phyloP scores from a whole-genome alignment of 2,113 vertebrate species.

The Shinisaurus crocodilurus region DNA sequence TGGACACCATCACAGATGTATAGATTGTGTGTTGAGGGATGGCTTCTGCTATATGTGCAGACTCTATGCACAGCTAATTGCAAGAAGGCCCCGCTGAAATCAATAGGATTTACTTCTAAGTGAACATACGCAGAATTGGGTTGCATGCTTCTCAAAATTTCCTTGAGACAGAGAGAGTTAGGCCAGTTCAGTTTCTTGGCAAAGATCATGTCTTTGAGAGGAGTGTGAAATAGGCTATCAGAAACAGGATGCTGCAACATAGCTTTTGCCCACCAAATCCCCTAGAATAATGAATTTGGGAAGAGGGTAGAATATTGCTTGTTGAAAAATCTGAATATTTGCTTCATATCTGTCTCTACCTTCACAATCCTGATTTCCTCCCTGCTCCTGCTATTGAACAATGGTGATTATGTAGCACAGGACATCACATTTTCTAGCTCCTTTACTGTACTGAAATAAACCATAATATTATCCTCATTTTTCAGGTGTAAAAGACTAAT shows the following conservation, averaged over 20 bases:
- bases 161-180: neutral
- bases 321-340: neutral
- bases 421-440: neutral
- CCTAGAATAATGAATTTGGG: neutral
- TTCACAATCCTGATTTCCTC: neutral
- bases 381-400: neutral
- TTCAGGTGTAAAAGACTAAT: neutral
- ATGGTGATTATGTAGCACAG: neutral
- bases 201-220: neutral
- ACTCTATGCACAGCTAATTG: neutral
- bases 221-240: neutral
- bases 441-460: neutral
- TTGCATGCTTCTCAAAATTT: neutral
- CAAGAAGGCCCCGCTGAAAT: neutral
- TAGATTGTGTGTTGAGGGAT: neutral
- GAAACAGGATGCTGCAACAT: neutral
- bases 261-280: neutral
- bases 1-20: neutral
- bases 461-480: neutral
- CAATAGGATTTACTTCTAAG: no score
- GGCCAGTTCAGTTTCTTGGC: neutral
- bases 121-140: neutral
- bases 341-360: neutral
- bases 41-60: neutral
- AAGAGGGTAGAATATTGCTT: no score